Base-by-base conservation (phyloP, 1,140 invertebrate species). In the Cydia fagiglandana region DNA sequence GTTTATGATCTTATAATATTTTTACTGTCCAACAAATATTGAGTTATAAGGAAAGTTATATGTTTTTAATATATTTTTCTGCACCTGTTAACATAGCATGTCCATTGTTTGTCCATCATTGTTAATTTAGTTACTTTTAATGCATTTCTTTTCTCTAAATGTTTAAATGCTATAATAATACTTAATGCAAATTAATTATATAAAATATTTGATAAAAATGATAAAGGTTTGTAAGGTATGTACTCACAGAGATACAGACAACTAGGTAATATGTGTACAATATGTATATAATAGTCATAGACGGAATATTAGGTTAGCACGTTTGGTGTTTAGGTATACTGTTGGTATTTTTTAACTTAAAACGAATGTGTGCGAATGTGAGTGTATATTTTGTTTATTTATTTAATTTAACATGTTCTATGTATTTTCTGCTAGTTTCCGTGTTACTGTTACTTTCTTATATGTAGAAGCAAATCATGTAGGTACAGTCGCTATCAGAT, bases 231-330 rank as follows among this genome's bases (percentile, higher is more conserved):
- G 50, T 64, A 64, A 64, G 53, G 56, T 75, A 34, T 70, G 28
- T 70, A 70, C 66, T 70, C 66, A 38, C 66, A 70, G 66, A 70
- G 66, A 38, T 70, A 70, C 30, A 41, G 53, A 73, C 45, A 66
- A 56, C 45, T 77, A 70, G 76, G 12, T 68, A 73, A 75, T 73
- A 68, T 50, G 38, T 78, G 77, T 78, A 78, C 64, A 78, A 75
- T 89, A 88, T 86, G 86, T 88, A 81, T 79, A 82, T 80, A 85
- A 78, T 86, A 87, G 84, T 84, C 74, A 80, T 87, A 87, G 85
- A 80, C 73, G 75, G 73, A 77, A 77, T 78, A 76, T 76, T 84
- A 84, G 83, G 53, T 81, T 84, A 84, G 80, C 24, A 75, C n/a
- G 75, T 80, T 79, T 74, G 76, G 81, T 83, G 84, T 86, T 84